Percentiles rank a stretch among this genome's conserved stretches.
phyloP scores from a whole-genome alignment of 1,140 invertebrate genomes.

The Choristoneura fumiferana region DNA sequence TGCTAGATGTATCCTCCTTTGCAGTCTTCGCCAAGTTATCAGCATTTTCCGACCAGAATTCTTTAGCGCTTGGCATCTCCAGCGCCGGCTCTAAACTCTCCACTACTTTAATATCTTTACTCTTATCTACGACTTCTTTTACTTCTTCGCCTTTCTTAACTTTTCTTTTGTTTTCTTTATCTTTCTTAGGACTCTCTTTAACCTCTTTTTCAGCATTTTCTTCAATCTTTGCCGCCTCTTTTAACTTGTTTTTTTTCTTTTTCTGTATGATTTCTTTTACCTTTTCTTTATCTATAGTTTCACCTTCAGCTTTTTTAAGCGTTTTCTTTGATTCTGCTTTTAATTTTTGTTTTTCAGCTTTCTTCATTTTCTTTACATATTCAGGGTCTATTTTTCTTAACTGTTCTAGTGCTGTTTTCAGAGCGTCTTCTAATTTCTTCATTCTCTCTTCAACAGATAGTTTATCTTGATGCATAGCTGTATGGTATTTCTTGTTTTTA shows the following conservation, averaged over 20 bases:
- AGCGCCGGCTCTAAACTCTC: conserved; percentile 50
- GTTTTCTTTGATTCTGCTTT: conserved; percentile 30
- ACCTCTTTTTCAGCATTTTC: conserved; percentile 23
- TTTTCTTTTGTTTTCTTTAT: conserved; percentile 27
- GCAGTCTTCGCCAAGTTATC: conserved; percentile 33
- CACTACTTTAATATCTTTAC: conserved; percentile 41
- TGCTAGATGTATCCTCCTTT: conserved; percentile 53
- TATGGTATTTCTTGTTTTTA: conserved; percentile 56
- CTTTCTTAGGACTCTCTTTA: conserved; percentile 47
- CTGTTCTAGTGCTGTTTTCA: conserved; percentile 49
- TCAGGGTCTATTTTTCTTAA: conserved; percentile 51
- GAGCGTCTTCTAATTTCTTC: conserved; percentile 40
- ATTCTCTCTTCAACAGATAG: conserved; percentile 41
- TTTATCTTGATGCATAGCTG: conserved; percentile 57
- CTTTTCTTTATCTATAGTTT: conserved; percentile 21
- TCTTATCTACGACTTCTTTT: conserved; percentile 23
- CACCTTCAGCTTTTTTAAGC: conserved; percentile 27
- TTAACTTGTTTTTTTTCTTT: conserved; percentile 34
- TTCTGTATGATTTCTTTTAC: conserved; percentile 22
- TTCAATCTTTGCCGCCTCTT: conserved; percentile 29
- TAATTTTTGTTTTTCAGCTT: conserved; percentile 20
- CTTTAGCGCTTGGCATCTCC: conserved; percentile 63
- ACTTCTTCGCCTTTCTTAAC: conserved; percentile 18
- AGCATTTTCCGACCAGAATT: conserved; percentile 62
- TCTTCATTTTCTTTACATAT: conserved; percentile 32